Evolutionary conservation across 1,140 invertebrate species (phyloP), one percentile per base, ranked within the genome.

Genomic region (Pogonomyrmex barbatus): DNA sequence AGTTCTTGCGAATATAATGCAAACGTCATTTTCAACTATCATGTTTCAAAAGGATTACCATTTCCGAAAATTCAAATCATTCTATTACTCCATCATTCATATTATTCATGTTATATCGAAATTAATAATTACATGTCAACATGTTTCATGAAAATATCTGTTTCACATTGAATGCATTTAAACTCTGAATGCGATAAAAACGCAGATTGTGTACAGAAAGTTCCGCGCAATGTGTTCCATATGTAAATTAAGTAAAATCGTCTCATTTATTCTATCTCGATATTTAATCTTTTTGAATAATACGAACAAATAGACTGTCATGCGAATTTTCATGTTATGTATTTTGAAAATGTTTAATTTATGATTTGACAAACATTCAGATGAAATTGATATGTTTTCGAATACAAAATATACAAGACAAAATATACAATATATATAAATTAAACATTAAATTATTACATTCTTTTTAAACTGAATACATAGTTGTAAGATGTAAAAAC

Each of bases 281-380:
- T 39, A 73, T 83, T 60, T 83, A 33, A 73, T 56, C 54, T 73
- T 75, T 36, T 45, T 24, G 30, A 73, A 2, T 60, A 60, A 75
- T 62, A 45, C 24, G 8, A n/a, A 50, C 50, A 83, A 83, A 83
- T 17, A 56, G 5, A 33, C 10, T 1, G n/a, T 82, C 39, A 83
- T 17, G 17, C 17, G 39, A 50, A 60, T 75, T 60, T 62, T 12
- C 30, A 54, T 14, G 39, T 24, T 24, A 24, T 24, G 6, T 14
- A 60, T 36, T 60, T n/a, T 30, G 14, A 17, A 81, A 58, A 70
- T 24, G 12, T 83, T 75, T 60, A 60, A 62, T 60, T 73, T 60
- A 10, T 24, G 2, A 0, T 4, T 75, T 30, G 12, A 62, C 14
- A 83, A 83, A 75, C 60, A 60, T 47, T 17, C n/a, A 62, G 4